Base-by-base conservation (phyloP, 2,113 vertebrate genomes). In the Melierax canorus region DNA sequence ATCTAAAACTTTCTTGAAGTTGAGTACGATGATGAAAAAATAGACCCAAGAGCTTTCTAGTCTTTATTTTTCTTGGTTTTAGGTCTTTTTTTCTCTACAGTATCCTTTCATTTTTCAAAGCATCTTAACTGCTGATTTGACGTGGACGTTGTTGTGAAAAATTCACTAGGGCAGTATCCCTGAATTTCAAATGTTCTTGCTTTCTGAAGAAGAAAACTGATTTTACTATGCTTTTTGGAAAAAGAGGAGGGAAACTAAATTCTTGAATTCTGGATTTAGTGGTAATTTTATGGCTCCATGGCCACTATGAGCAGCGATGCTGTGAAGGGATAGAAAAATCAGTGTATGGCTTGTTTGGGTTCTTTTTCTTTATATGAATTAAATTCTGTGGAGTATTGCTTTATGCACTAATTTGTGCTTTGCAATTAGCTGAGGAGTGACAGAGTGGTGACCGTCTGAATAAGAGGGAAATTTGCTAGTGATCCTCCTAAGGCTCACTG, bases 311-410 rank as follows among this genome's bases (percentile, higher is more conserved):
- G 14, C 38, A 84, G 2, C 32, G 20, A 0, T 41, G 12, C n/a
- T 72, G 13, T 71, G 20, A 77, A 73, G 12, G 10, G 18, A 30
- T 8, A 68, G 23, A 76, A 38, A 82, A 88, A 63, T 32, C 22
- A 10, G 5, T 43, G 36, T 20, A 8, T 26, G 27, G 12, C 2
- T 34, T 45, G 24, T 29, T 58, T 36, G 9, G 4, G 1, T 67
- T 32, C 29, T 56, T 67, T 59, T 39, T 1, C 8, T 74, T 58
- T n/a, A 18, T 43, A 22, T 50, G 13, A 67, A n/a, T 55, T 71
- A 18, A 36, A 1, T 36, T 66, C 3, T 11, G 6, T 68, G 12
- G 4, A 39, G 8, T 86, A 83, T 27, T 0, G 0, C 14, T 80
- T 77, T 89, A 39, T 60, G 9, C 7, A 34, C 6, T 30, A 80